Conservation (phyloP, 2,113 vertebrate genomes). For the Pygoscelis antarcticus region DNA sequence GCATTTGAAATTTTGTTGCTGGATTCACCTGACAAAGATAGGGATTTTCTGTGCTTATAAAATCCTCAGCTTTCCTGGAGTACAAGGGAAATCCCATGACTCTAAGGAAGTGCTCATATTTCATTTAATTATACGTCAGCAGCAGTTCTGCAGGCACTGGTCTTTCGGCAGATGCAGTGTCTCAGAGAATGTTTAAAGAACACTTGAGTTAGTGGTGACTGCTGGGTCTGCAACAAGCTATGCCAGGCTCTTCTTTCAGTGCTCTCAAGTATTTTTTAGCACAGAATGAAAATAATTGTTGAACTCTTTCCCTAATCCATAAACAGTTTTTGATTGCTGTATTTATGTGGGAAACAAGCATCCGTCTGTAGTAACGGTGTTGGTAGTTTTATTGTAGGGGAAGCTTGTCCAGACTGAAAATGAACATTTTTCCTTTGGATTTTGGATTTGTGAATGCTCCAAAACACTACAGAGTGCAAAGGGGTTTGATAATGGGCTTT, state of each 20-base stretch:
- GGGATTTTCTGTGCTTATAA: background rate
- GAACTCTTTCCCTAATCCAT: background rate
- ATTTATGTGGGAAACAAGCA: background rate
- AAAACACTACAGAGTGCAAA: background rate
- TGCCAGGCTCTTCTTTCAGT: background rate
- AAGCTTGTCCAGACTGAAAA: background rate
- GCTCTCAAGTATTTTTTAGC: background rate
- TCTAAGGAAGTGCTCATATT: background rate
- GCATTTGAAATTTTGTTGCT: background rate
- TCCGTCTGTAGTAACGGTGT: accelerated
- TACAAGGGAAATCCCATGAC: background rate
- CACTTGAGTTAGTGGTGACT: background rate
- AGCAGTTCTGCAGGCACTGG: background rate
- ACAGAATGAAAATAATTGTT: background rate
- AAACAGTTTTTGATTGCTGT: background rate
- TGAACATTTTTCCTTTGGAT: background rate
- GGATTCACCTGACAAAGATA: background rate
- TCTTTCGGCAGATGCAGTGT: background rate
- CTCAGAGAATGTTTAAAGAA: background rate
- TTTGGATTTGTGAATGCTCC: background rate
- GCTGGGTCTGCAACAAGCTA: background rate
- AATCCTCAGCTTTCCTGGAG: background rate
- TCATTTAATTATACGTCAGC: background rate
- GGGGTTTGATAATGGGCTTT: background rate
- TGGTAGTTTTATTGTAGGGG: background rate